Evolutionary conservation across 1,140 invertebrate species (phyloP), one percentile per base, ranked within the genome.

Genomic region (Drosophila sechellia): DNA sequence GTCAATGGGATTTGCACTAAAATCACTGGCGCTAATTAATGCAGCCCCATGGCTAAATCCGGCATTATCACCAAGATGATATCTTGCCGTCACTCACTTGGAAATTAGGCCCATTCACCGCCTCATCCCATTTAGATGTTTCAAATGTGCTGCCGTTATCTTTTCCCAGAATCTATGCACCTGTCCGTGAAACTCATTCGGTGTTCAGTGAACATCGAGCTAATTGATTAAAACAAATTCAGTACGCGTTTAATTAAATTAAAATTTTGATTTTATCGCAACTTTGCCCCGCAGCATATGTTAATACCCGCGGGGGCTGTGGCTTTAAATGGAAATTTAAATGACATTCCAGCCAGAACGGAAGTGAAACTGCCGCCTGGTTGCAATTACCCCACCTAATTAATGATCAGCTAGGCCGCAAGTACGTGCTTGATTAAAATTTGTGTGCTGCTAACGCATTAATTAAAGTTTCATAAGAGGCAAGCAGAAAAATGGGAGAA

Each of bases 211-310:
- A 77, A 40, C 55, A 70, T 31, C 42, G 43, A 42, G 65, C 63
- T 77, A 77, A 77, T 77, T 77, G 75, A 77, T 77, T 77, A 63
- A 43, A 59, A 54, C 74, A 77, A 77, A 63, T 52, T 77, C 64
- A 70, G 63, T 77, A 70, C 56, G 50, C 70, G 75, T 46, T 77
- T 71, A 77, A 77, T 77, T 77, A 63, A 77, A 77, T 77, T 77
- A 77, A 77, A 70, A 63, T 77, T 77, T 77, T 77, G 74, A 77
- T 77, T 70, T 77, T 77, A 77, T 77, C 73, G 45, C 46, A 31
- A 68, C 50, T n/a, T 34, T 42, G 73, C 15, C 55, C 46, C 15
- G 49, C 43, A 45, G 64, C 74, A 77, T 77, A 77, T 77, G 64
- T 35, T 42, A 6, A 31, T 45, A 34, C 49, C 39, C 56, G 12